phyloP scores from a whole-genome alignment of 2,888 invertebrate species.

The Melanchra persicariae region DNA sequence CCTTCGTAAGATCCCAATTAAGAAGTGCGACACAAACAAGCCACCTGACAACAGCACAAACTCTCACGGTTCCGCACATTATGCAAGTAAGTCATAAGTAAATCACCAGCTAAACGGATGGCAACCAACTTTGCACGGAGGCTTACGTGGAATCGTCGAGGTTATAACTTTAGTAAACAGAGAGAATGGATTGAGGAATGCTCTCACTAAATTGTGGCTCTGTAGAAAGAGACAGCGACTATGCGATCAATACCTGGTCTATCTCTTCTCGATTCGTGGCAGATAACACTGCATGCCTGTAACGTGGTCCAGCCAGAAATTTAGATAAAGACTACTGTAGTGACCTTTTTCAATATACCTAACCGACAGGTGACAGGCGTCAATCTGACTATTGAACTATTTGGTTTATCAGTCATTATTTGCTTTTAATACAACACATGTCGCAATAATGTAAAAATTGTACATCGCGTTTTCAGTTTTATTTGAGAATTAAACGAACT shows the following conservation, averaged over 20 bases:
- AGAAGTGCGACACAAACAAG: slow-evolving; percentile 7
- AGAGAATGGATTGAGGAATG: background rate
- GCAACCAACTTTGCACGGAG: slow-evolving; percentile 47
- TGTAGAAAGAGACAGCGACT: background rate
- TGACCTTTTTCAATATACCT: too few species aligned
- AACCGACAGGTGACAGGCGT: too few species aligned
- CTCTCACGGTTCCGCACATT: slow-evolving; percentile 18
- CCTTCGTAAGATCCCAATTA: background rate
- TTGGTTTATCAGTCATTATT: too few species aligned
- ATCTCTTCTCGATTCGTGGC: background rate
- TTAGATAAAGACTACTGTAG: background rate
- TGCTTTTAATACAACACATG: too few species aligned
- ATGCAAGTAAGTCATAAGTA: slow-evolving; percentile 47
- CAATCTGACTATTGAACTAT: too few species aligned
- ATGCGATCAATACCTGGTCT: too few species aligned
- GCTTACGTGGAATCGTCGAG: slow-evolving; percentile 37
- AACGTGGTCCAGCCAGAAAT: background rate
- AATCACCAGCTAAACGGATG: slow-evolving; percentile 50
- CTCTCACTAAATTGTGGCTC: background rate
- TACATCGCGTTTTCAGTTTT: too few species aligned
- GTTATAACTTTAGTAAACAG: slow-evolving; percentile 23
- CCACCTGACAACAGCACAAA: slow-evolving; percentile 3
- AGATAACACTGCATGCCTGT: background rate
- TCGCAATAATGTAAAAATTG: too few species aligned
- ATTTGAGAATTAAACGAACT: too few species aligned